A percentile compares a stretch with the other conserved stretches of the same genome.
Evolutionary conservation across 2,797 vertebrate species (phyloP).

Genomic region (Synaphobranchus kaupii): DNA sequence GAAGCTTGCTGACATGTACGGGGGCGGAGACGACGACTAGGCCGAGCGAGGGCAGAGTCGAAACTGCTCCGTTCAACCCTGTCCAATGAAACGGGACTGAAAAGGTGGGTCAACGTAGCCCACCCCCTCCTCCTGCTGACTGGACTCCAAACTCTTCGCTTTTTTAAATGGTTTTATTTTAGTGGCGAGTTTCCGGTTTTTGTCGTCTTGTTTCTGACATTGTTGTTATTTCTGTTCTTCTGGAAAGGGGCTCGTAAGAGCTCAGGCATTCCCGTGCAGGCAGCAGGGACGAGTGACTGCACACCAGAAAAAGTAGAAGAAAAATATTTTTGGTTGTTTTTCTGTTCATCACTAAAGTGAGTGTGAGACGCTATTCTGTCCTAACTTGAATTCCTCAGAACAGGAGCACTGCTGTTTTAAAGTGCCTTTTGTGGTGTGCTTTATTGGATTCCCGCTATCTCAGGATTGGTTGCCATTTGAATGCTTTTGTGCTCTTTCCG

Average conservation of each 20-base stretch:
- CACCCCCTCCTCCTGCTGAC: constrained; percentile 55
- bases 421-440: constrained; percentile 98
- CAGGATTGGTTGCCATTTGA: constrained; percentile 88
- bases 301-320: constrained; percentile 48
- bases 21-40: constrained; percentile 92
- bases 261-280: constrained; percentile 59
- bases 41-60: constrained; percentile 48
- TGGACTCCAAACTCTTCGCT: constrained; percentile 64
- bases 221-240: constrained; percentile 56
- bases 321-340: constrained; percentile 50
- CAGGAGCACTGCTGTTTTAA: constrained; percentile 98
- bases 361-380: constrained; percentile 80
- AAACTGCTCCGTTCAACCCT: constrained; percentile 25
- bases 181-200: constrained; percentile 75
- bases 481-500: constrained; percentile 57
- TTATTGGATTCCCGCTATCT: constrained; percentile 94
- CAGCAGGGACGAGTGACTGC: constrained; percentile 49
- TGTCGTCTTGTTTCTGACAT: constrained; percentile 55
- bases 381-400: constrained; percentile 95
- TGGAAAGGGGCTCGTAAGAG: constrained; percentile 63
- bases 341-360: constrained; percentile 82
- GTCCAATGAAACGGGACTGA: constrained; percentile 53
- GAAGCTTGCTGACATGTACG: constrained; percentile 98
- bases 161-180: constrained; percentile 62
- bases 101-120: constrained; percentile 45